Base-by-base conservation (phyloP, 2,113 vertebrate species). In the Aepyceros melampus region DNA sequence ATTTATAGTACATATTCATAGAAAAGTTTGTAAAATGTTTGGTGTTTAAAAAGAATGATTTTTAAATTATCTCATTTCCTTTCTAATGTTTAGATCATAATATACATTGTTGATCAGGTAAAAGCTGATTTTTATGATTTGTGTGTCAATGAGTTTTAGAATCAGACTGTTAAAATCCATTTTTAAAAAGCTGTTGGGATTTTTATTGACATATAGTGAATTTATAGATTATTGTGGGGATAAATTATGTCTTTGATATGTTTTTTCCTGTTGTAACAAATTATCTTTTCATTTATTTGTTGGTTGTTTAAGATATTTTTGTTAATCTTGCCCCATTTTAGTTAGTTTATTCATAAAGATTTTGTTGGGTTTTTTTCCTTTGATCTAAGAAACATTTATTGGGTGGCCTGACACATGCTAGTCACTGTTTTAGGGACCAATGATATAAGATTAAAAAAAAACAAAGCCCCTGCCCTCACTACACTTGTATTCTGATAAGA, bases 31-130 rank as follows among this genome's bases (percentile, higher is more conserved):
- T 29, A 96, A 94, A 47, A 93, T 93, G 17, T 84, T 89, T 91
- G 90, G 17, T 93, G 47, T 45, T 58, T 86, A 58, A 19, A 60
- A 94, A 87, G 55, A 92, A 84, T 71, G 21, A 86, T 67, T 97
- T 96, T 91, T 89, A 89, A 96, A 74, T 89, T 23, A n/a, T 83
- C 15, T 88, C 5, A 88, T 81, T 93, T 96, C 76, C 13, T 94
- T 31, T 64, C 29, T 87, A 90, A 58, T 87, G 14, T 79, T 45
- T 87, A 45, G 29, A 36, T 94, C 47, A 89, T 76, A 88, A 31
- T 89, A 88, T 62, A 55, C 51, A 71, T 60, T 94, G 47, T 15
- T 76, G 33, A 53, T 31, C 40, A 49, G 9, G 60, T 86, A 89
- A 96, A 95, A 82, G 17, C 45, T 78, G 3, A 78, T 67, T 87